Conservation (phyloP, 2,797 vertebrate species). For the Enteromius afrohamiltoni region DNA sequence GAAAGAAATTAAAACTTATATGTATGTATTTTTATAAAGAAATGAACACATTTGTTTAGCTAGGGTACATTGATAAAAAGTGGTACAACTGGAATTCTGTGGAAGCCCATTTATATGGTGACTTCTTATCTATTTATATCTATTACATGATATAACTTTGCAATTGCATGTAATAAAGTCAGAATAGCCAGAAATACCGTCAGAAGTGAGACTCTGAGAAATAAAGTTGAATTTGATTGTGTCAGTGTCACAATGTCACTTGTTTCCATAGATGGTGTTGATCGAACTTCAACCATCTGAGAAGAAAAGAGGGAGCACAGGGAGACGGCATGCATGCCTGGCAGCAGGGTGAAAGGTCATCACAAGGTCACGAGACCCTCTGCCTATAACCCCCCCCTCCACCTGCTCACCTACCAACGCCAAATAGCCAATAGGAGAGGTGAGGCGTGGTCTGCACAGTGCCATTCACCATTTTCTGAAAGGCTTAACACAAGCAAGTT, state of each 20-base stretch:
- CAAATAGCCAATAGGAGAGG: constrained; percentile 69
- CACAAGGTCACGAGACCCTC: constrained; percentile 65
- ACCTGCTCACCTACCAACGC: constrained; percentile 53
- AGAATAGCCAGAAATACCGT: too few relatives aligned
- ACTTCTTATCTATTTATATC: neutral
- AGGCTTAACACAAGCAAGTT: constrained; percentile 63
- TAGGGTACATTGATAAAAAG: constrained; percentile 9
- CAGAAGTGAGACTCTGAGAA: too few relatives aligned
- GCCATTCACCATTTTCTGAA: constrained; percentile 63
- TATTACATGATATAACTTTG: neutral
- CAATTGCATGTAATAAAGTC: too few relatives aligned
- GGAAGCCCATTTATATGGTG: neutral
- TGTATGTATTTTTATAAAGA: neutral
- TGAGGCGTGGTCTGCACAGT: constrained; percentile 65
- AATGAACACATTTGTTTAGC: neutral
- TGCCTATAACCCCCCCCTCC: constrained; percentile 51
- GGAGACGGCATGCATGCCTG: constrained; percentile 67
- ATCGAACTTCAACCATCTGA: constrained; percentile 96
- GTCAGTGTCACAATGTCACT: neutral
- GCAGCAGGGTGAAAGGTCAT: constrained; percentile 66
- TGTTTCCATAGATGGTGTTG: constrained; percentile 85
- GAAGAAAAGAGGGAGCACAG: constrained; percentile 75
- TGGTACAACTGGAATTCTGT: neutral
- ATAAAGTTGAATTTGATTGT: neutral
- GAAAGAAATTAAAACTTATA: neutral